These are phyloP conservation scores for Athrips mouffetella DNA, from an alignment of 2,888 invertebrate species.

Conservation along the genomic window DNA sequence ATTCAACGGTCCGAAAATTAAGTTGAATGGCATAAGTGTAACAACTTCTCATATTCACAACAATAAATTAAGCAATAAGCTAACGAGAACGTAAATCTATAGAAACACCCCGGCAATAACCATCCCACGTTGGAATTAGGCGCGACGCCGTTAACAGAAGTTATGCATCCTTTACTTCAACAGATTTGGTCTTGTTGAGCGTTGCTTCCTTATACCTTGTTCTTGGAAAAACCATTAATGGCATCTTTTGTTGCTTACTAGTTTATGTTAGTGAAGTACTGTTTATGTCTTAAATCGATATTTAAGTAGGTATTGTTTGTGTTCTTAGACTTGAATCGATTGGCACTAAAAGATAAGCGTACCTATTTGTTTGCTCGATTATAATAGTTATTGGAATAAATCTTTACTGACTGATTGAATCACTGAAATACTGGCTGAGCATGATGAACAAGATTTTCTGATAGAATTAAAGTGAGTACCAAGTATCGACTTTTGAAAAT, in stretches of 20 bases:
- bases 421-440: too few species aligned
- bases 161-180: conserved; percentile 49
- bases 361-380: background rate
- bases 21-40: too few species aligned
- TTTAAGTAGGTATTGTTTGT: too few species aligned
- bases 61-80: too few species aligned
- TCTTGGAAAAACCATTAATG: conserved; percentile 1
- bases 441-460: too few species aligned
- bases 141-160: conserved; percentile 45
- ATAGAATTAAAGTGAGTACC: too few species aligned
- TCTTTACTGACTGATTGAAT: too few species aligned
- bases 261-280: background rate
- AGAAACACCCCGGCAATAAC: conserved; percentile 24
- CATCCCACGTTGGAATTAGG: conserved; percentile 36
- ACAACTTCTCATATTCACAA: background rate
- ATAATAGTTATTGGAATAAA: too few species aligned
- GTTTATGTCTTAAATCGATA: background rate
- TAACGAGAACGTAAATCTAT: background rate
- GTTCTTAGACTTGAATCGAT: background rate
- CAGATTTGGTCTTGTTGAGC: conserved; percentile 57
- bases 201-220: conserved; percentile 41
- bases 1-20: too few species aligned
- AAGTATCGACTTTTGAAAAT: too few species aligned
- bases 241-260: background rate
- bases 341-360: background rate